Evolutionary conservation across 2,888 invertebrate species (phyloP), one percentile per base, ranked within the genome.

Genomic region (Cheilosia grossa): DNA sequence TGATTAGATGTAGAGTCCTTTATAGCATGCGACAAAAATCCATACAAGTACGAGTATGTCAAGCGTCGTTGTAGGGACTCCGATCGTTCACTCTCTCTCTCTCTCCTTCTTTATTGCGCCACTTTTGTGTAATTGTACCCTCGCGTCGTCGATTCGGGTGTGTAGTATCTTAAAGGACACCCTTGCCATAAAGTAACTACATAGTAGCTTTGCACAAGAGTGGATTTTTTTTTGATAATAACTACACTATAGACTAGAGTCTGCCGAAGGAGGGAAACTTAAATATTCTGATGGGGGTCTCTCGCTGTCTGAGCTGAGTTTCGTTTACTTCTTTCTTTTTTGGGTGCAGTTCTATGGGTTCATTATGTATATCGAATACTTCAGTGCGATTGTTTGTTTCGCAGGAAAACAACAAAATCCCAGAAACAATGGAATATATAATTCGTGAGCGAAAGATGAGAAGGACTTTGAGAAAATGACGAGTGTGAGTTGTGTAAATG

Each of bases 11-110:
- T 66, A 51, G 49, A 61, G 42, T 49, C 42, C 19, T 61, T 80
- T 82, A 64, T 80, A 79, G 80, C 80, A 83, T 80, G 80, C 80
- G 83, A 83, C 83, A 74, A 70, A 83, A 80, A 79, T 67, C 74
- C 66, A 78, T 51, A 66, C 64, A 56, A 30, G 24, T n/a, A 61
- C 19, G 21, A 7, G 44, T 67, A 13, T 59, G 44, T 44, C 1
- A 47, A 53, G 44, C n/a, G 47, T 13, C 5, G 4, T 3, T 4
- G 27, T 13, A 59, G 47, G 80, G 69, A 63, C 74, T 64, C 56
- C 51, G 59, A 44, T 63, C 59, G 13, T 10, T 30, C 44, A 15
- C 75, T 27, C 30, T 54, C 51, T 69, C 64, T 54, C 53, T 53
- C 24, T 24, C 5, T 15, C n/a, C n/a, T 17, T 21, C 33, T 33